These are phyloP conservation scores for Chelonia mydas DNA, from an alignment of 2,797 vertebrate species.

Conservation along the genomic window DNA sequence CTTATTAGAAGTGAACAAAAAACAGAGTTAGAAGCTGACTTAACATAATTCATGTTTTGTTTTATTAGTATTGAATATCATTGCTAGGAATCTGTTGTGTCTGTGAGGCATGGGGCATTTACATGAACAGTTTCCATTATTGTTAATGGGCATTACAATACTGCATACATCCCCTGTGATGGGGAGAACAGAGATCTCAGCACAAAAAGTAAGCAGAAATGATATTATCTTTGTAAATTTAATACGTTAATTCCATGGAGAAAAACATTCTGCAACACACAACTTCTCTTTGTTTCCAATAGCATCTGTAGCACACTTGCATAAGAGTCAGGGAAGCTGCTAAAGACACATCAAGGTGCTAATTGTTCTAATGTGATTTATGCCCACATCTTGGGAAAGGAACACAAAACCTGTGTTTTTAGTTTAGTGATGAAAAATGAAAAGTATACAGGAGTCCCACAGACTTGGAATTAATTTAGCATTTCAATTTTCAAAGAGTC, in stretches of 20 bases:
- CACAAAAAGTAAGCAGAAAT: constrained; percentile 39
- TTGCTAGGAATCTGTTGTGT: constrained; percentile 15
- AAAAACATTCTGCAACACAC: neutral
- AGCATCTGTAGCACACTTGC: constrained; percentile 32
- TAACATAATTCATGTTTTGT: neutral
- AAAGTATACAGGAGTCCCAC: constrained; percentile 30
- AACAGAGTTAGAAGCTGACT: neutral
- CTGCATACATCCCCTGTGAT: constrained; percentile 34
- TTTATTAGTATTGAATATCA: neutral
- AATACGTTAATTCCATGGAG: constrained; percentile 25
- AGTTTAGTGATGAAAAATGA: constrained; percentile 23
- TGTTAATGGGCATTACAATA: neutral
- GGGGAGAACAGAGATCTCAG: neutral
- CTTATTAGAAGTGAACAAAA: neutral
- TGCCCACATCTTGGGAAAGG: constrained; percentile 14
- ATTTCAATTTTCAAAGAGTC: constrained; percentile 48
- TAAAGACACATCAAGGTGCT: neutral
- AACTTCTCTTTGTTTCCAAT: constrained; percentile 53
- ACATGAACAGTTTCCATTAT: neutral
- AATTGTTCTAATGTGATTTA: neutral
- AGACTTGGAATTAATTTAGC: constrained; percentile 49
- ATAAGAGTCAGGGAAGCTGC: constrained; percentile 12
- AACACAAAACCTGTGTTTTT: neutral
- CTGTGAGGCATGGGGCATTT: neutral
- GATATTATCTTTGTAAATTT: neutral